These are phyloP conservation scores for Lates calcarifer DNA, from an alignment of 2,113 vertebrate genomes.

Conservation along the genomic window DNA sequence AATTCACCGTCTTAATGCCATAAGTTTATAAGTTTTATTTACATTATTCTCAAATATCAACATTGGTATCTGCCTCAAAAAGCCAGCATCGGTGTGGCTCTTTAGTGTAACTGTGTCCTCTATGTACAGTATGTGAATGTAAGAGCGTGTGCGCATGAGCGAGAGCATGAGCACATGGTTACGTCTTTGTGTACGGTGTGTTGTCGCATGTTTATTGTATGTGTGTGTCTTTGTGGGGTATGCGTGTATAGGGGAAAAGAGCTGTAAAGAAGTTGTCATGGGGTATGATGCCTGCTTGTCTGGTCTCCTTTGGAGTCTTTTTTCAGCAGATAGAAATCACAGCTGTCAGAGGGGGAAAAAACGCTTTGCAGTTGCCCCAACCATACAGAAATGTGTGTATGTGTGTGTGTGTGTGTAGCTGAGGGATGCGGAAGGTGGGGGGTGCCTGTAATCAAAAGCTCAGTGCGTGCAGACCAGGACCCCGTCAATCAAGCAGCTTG, in stretches of 20 bases:
- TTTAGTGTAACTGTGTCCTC: constrained; percentile 6
- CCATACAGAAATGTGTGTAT: constrained; percentile 79
- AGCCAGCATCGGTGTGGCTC: not conserved
- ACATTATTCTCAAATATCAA: not conserved
- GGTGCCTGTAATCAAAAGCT: constrained; percentile 84
- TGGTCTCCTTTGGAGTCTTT: constrained; percentile 74
- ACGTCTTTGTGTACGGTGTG: constrained; percentile 13
- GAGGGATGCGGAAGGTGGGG: constrained; percentile 72
- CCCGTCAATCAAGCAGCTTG: constrained; percentile 87
- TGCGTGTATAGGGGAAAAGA: constrained; percentile 64
- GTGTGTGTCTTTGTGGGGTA: constrained; percentile 19
- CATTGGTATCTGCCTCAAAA: not conserved
- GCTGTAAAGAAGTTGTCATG: constrained; percentile 66
- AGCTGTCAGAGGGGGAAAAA: constrained; percentile 79
- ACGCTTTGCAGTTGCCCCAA: constrained; percentile 83
- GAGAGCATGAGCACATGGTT: constrained; percentile 13
- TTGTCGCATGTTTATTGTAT: constrained; percentile 1
- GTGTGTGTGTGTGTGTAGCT: constrained; percentile 59
- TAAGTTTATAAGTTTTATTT: not conserved
- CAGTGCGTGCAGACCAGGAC: constrained; percentile 85
- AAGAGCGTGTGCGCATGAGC: constrained; percentile 11
- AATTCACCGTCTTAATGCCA: too few relatives aligned
- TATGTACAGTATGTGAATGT: constrained; percentile 11
- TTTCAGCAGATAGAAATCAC: constrained; percentile 78
- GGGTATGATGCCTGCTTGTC: constrained; percentile 73